Evolutionary conservation across 2,888 invertebrate genomes (phyloP), one percentile per base, ranked within the genome.

Genomic region (Nebria salina): DNA sequence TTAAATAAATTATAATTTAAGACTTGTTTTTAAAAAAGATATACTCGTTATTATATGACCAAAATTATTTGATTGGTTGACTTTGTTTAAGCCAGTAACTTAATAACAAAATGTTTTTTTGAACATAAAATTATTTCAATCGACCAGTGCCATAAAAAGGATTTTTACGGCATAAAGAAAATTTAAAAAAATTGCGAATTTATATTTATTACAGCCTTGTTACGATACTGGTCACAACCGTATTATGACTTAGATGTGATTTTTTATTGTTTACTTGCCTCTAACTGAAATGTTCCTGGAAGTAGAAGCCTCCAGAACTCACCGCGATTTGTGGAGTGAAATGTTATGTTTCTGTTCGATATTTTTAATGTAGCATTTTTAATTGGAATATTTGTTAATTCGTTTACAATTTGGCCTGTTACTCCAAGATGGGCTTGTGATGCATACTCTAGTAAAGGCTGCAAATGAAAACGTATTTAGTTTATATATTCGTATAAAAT

Each of bases 291-390:
- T 34, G 86, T 86, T 83, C 93, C 93, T 1, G 93, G 93, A 76
- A 93, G 86, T 8, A 94, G 87, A 70, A 94, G 89, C 84, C 93
- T 89, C 93, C 93, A 93, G 87, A 91, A 94, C 87, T 93, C 93
- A 76, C 94, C 94, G 85, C 90, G 88, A 84, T 89, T 88, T 68
- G 90, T 89, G 13, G 90, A 90, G 82, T 88, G 87, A 86, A 92
- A 93, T n/a, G 88, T 89, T 82, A 92, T 91, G 83, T 92, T 90
- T 82, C 93, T 88, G 1, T 90, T 91, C 81, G 89, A 87, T 77
- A 93, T 89, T 83, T 89, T 90, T 74, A 92, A 87, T 13, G 87
- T 87, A 1, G 91, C 92, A 70, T 89, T 89, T 82, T 88, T 87
- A 65, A 93, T 87, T 0, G 91, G 90, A 83, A 88, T 86, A 34